Evolutionary conservation across 2,888 invertebrate species (phyloP).

Genomic region (Drosophila bunnanda): DNA sequence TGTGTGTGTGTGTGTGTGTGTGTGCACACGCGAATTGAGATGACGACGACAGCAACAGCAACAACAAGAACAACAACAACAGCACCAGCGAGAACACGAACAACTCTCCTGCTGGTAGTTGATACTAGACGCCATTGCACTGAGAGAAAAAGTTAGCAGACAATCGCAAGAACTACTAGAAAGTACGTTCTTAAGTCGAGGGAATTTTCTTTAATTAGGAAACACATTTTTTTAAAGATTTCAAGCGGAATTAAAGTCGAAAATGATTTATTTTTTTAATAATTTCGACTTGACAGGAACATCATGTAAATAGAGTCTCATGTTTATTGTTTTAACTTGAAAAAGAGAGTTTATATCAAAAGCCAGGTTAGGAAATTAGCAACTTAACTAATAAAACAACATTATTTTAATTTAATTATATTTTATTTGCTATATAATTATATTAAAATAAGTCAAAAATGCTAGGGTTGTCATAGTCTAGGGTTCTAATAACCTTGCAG

Average conservation of each 20-base stretch:
- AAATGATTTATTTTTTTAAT: background rate
- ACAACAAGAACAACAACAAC: slow-evolving; percentile 46
- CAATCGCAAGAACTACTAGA: background rate
- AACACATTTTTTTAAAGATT: background rate
- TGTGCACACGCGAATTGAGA: slow-evolving; percentile 70
- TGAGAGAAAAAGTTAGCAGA: background rate
- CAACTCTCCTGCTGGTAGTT: slow-evolving; percentile 42
- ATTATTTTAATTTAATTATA: no score
- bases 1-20: slow-evolving; percentile 31
- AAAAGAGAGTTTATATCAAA: background rate
- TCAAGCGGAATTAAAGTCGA: background rate
- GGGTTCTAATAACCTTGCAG: no score
- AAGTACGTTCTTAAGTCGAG: background rate
- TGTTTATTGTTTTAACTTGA: background rate
- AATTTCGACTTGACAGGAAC: background rate
- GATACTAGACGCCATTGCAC: slow-evolving; percentile 40
- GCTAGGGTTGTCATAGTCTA: no score
- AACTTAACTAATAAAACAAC: no score
- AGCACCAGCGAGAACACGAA: slow-evolving; percentile 43
- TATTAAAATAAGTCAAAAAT: no score
- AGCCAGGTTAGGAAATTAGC: no score
- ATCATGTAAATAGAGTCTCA: background rate
- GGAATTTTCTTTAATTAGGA: background rate
- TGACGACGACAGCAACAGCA: slow-evolving; percentile 61
- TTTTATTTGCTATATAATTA: no score